A percentile compares a stretch with the other conserved stretches of the same genome.
phyloP scores from a whole-genome alignment of 2,113 vertebrate species.

The Thalassarche chlororhynchos region DNA sequence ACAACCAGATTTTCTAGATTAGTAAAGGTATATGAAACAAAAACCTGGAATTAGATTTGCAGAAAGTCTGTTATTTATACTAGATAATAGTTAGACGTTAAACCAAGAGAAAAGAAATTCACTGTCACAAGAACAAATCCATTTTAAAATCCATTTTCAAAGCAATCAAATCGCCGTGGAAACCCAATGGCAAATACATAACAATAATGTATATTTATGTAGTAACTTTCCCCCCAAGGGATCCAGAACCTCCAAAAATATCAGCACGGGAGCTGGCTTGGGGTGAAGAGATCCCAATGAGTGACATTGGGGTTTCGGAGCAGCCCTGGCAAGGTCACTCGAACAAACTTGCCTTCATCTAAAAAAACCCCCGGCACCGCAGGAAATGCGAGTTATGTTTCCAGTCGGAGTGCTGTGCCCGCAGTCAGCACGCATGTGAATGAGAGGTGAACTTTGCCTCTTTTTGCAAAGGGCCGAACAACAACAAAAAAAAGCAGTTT shows the following conservation, averaged over 20 bases:
- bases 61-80: conserved; percentile 38
- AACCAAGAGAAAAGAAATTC: conserved; percentile 46
- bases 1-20: conserved; percentile 54
- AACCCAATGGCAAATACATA: neutral
- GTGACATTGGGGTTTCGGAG: neutral
- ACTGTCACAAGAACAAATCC: conserved; percentile 40
- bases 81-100: neutral
- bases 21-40: conserved; percentile 39
- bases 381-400: neutral
- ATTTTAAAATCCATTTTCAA: conserved; percentile 30
- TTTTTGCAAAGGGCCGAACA: neutral
- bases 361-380: neutral
- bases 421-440: neutral
- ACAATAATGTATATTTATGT: neutral
- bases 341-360: neutral
- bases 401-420: neutral
- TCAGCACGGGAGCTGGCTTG: neutral
- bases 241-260: neutral
- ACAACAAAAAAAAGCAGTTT: neutral
- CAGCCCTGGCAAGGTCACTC: neutral
- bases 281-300: neutral
- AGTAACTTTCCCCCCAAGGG: neutral
- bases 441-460: conserved; percentile 41
- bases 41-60: conserved; percentile 36
- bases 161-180: neutral